Evolutionary conservation across 2,797 vertebrate species (phyloP), one percentile per base, ranked within the genome.

Genomic region (Rhabdophis nuchalis): DNA sequence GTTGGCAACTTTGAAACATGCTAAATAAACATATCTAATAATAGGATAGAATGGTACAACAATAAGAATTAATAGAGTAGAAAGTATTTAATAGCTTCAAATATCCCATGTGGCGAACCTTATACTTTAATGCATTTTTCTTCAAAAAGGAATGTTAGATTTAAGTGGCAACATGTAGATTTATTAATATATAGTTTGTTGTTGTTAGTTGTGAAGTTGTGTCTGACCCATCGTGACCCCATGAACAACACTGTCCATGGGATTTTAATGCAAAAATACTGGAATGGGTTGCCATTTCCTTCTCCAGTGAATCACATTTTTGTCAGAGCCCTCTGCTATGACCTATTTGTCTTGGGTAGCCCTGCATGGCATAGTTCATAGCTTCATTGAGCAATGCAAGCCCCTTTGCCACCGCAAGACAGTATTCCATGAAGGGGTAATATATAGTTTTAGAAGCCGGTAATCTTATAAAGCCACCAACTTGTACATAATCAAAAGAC

Each of bases 11-110:
- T 41, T 72, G 53, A 58, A 91, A 93, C 68, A 86, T 89, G 91
- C 52, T 53, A 87, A 90, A 88, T 85, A 90, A 93, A 89, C n/a
- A 88, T 82, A 86, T 82, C 57, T 91, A 94, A 91, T 91, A 91
- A 92, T 92, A 94, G 68, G 12, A 1, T 88, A 85, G 93, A 68
- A 89, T 91, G 89, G 1, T 36, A 86, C 85, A 91, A 52, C 56
- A 53, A 54, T 91, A 94, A 54, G 54, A 89, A 53, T 61, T 64
- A 89, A 50, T 94, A 90, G 4, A 18, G 77, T 92, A 54, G 68
- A 29, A 27, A 82, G n/a, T 32, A 50, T 87, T 89, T 68, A 52
- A 41, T 89, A 60, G 53, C 6, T 92, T 92, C 87, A 89, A 94
- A 91, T 50, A 91, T 52, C 57, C 32, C 53, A 6, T 85, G 92